Evolutionary conservation across 2,797 vertebrate genomes (phyloP), one percentile per base, ranked within the genome.

Genomic region (Danionella dracula): DNA sequence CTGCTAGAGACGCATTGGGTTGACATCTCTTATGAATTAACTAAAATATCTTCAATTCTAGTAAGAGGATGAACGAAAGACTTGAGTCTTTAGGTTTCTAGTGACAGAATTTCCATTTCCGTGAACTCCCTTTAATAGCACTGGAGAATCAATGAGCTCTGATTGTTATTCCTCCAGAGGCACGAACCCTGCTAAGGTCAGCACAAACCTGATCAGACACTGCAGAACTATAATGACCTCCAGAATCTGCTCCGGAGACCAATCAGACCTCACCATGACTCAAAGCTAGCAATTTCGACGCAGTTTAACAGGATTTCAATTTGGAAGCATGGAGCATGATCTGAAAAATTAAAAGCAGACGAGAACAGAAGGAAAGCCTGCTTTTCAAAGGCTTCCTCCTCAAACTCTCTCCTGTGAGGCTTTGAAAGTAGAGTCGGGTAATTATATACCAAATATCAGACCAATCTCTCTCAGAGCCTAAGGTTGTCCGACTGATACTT

Each of bases 361-460:
- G 40, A 20, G 15, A 17, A 11, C 15, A 15, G 15, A 63, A 17
- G 59, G 55, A 68, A 71, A 54, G 42, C 12, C n/a, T 7, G 12
- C 40, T 61, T 66, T 41, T 37, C 11, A 57, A 2, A 4, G 16
- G 13, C 5, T 38, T 45, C 45, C 46, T 32, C 66, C 50, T 55
- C 57, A 40, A 49, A 68, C 27, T 57, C 63, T 49, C 50, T 64
- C 38, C 35, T 37, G 11, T 21, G 16, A n/a, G 13, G 13, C 37
- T 66, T 57, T 17, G 8, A 56, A 70, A 72, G 54, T 16, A 21
- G 40, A 64, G 57, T 70, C 56, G 57, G 20, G 37, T 70, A 77
- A 75, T 72, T 72, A 75, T 62, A 75, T 57, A 57, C 72, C 37
- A 58, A 5, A 57, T 20, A 57, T 48, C 45, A 48, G 54, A 70